Percentiles rank a stretch among this genome's conserved stretches.
Evolutionary conservation across 2,113 vertebrate genomes (phyloP).

Genomic region (Oxygymnocypris stewartii): DNA sequence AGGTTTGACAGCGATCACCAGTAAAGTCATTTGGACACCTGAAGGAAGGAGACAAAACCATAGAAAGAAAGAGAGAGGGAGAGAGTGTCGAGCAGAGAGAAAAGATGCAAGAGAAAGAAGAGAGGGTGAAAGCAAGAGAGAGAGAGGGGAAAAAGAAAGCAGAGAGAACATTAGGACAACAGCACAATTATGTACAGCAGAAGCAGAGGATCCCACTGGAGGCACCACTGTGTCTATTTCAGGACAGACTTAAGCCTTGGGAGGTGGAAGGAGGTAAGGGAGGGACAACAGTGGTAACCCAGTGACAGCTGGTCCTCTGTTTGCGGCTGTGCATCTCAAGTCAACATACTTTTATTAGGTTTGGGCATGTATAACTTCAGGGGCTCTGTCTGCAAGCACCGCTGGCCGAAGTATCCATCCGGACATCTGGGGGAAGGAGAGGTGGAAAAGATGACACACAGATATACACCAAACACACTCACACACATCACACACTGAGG

Average conservation of each 20-base stretch:
- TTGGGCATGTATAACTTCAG: constrained; percentile 95
- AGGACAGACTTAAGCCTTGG: constrained; percentile 60
- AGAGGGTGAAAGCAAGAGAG: constrained; percentile 60
- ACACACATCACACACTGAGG: constrained; percentile 35
- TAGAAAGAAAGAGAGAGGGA: constrained; percentile 72
- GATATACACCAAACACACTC: constrained; percentile 10
- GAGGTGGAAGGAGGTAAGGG: constrained; percentile 46
- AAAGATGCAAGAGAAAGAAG: constrained; percentile 44
- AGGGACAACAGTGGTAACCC: constrained; percentile 70
- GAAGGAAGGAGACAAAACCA: constrained; percentile 83
- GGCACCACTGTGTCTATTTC: constrained; percentile 63
- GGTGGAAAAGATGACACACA: constrained; percentile 80
- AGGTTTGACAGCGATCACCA: constrained; percentile 99
- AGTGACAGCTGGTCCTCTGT: constrained; percentile 71
- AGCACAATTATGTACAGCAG: constrained; percentile 71
- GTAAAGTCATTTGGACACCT: constrained; percentile 99
- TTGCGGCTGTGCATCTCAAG: constrained; percentile 71
- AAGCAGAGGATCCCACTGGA: constrained; percentile 73
- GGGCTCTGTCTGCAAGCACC: constrained; percentile 96
- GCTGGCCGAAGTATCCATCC: constrained; percentile 93
- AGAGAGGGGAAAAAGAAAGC: constrained; percentile 73
- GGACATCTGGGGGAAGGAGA: constrained; percentile 97
- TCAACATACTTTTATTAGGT: constrained; percentile 97
- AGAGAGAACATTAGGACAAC: constrained; percentile 83
- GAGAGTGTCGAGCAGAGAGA: constrained; percentile 74